These are phyloP conservation scores for Cataglyphis albicans DNA, from an alignment of 2,888 invertebrate species.

Conservation along the genomic window DNA sequence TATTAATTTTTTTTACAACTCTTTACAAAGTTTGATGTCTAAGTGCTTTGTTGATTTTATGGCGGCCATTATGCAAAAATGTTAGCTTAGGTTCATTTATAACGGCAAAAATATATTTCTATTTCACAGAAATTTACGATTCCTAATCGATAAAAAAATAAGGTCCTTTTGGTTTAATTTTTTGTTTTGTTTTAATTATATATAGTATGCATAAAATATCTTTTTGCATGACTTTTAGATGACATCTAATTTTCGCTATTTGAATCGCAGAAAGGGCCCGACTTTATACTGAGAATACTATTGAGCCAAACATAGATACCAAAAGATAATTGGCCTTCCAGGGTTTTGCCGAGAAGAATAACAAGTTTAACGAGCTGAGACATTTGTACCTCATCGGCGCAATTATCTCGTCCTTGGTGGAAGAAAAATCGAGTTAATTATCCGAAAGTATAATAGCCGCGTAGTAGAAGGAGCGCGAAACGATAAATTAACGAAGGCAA, in stretches of 20 bases:
- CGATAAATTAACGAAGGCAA: slow-evolving; percentile 75
- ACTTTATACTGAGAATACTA: slow-evolving; percentile 14
- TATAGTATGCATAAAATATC: background rate
- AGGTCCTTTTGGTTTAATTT: background rate
- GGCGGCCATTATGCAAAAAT: slow-evolving; percentile 74
- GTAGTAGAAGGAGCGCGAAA: slow-evolving; percentile 63
- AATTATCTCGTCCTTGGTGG: slow-evolving; percentile 72
- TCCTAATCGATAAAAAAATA: background rate
- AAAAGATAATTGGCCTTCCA: slow-evolving; percentile 68
- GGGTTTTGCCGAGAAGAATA: slow-evolving; percentile 67
- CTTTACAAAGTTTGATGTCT: slow-evolving; percentile 56
- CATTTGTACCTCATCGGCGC: slow-evolving; percentile 76
- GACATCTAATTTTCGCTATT: background rate
- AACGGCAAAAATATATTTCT: background rate
- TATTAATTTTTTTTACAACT: slow-evolving; percentile 67
- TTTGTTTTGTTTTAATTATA: background rate
- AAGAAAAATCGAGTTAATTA: slow-evolving; percentile 79
- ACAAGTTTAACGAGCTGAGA: slow-evolving; percentile 77
- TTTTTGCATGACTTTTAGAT: background rate
- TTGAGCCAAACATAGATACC: slow-evolving; percentile 37
- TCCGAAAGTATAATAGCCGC: slow-evolving; percentile 74
- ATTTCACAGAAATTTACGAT: slow-evolving; percentile 17
- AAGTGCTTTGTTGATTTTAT: slow-evolving; percentile 72
- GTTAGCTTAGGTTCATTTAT: slow-evolving; percentile 66
- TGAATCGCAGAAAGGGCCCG: background rate